Evolutionary conservation across 2,888 invertebrate species (phyloP), one percentile per base, ranked within the genome.

Genomic region (Temnothorax rugatulus): DNA sequence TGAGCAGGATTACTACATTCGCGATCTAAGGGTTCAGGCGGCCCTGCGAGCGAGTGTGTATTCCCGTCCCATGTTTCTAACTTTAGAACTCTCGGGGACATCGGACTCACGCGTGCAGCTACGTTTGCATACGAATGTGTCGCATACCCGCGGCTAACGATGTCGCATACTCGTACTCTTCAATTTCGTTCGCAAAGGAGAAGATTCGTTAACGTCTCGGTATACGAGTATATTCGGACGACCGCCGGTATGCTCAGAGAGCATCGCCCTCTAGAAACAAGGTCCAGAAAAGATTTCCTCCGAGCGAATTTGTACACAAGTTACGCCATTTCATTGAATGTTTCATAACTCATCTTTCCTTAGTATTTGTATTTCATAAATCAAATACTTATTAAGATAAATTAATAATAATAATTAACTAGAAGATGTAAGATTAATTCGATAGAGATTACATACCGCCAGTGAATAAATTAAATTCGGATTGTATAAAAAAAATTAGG

Each of bases 81-180:
- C 88, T 87, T 87, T 87, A 87, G 87, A 47, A 68, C 25, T 13
- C 54, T 81, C 47, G 83, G 73, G 83, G 76, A 84, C 82, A 85
- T 66, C 64, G 73, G 52, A 71, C 76, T 57, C 61, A 25, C 74
- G 77, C 79, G 81, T 57, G 52, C 57, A 21, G 50, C 66, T 44
- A 75, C 82, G 75, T 87, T 85, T 87, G 84, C 76, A 76, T 83
- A 81, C 75, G 82, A 84, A 87, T 77, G 84, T 50, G 83, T 59
- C 54, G 73, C 79, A 73, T 73, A 50, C 73, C 59, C 57, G 73
- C 38, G 64, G 57, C 71, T 73, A 66, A 77, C 79, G 68, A 76
- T 77, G 74, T 69, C 77, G 47, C 79, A 71, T 69, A 71, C 79
- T 79, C 59, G 59, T 57, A 47, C 59, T 79, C 59, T 79, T 79